A percentile compares a stretch with the other conserved stretches of the same genome.
Conservation (phyloP, 2,888 invertebrate genomes). For the Acleris holmiana region DNA sequence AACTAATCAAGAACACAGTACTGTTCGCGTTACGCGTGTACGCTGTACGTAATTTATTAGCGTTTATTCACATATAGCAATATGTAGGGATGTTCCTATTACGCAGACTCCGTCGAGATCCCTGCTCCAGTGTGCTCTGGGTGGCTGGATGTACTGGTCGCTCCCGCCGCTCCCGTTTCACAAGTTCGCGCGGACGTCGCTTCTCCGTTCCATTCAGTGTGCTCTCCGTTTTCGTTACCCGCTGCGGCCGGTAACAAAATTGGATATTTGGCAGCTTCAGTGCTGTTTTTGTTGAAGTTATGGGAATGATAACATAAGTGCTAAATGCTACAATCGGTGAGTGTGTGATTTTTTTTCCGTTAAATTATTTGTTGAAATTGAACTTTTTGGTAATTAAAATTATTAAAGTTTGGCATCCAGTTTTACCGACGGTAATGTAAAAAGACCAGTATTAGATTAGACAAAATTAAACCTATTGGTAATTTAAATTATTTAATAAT, state of each 20-base stretch:
- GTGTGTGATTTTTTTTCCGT: conserved; percentile 1
- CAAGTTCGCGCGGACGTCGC: conserved; percentile 39
- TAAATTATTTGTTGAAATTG: too few species aligned
- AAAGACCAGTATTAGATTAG: too few species aligned
- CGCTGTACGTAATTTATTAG: conserved; percentile 82
- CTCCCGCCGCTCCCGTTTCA: conserved; percentile 50
- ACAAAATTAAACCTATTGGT: too few species aligned
- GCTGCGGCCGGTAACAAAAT: conserved; percentile 8
- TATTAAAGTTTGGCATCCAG: background rate
- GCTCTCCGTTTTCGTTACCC: conserved; percentile 7
- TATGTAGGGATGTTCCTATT: conserved; percentile 82
- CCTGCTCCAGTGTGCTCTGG: conserved; percentile 76
- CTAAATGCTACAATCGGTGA: conserved; percentile 32
- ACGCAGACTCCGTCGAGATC: conserved; percentile 83
- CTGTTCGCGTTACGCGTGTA: conserved; percentile 76
- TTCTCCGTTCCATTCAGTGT: conserved; percentile 19
- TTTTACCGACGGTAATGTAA: background rate
- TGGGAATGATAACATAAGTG: conserved; percentile 34
- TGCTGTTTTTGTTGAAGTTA: conserved; percentile 27
- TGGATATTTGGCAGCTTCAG: conserved; percentile 31
- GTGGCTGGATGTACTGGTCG: conserved; percentile 70
- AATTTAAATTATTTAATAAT: too few species aligned
- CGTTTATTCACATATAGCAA: conserved; percentile 82
- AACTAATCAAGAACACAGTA: conserved; percentile 80
- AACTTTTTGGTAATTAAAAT: background rate